Evolutionary conservation across 2,888 invertebrate genomes (phyloP).

Genomic region (Miltochrista miniata): DNA sequence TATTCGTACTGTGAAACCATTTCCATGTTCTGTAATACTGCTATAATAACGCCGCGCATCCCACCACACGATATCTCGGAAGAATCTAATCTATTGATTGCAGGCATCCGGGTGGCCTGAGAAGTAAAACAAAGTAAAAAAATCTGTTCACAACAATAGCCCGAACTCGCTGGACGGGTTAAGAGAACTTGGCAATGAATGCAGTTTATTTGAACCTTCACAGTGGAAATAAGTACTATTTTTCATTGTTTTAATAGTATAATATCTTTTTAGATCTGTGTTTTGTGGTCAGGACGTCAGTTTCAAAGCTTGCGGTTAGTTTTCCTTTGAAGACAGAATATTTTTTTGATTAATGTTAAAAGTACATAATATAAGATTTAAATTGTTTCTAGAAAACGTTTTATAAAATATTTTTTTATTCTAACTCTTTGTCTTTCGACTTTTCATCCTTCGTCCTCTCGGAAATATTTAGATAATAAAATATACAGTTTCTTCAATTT

Average conservation of each 20-base stretch:
- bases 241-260: constrained; percentile 8
- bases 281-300: constrained; percentile 32
- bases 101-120: constrained; percentile 53
- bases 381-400: constrained; percentile 12
- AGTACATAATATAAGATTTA: constrained; percentile 13
- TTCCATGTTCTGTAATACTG: constrained; percentile 28
- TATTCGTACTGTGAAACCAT: constrained; percentile 29
- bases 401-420: not conserved
- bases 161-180: constrained; percentile 38
- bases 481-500: too few relatives aligned
- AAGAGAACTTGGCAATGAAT: constrained; percentile 16
- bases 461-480: too few relatives aligned
- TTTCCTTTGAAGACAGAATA: constrained; percentile 25
- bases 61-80: constrained; percentile 33
- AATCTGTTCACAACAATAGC: constrained; percentile 40
- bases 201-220: constrained; percentile 14
- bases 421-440: not conserved
- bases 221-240: constrained; percentile 9
- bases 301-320: constrained; percentile 30
- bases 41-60: constrained; percentile 23
- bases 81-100: constrained; percentile 47
- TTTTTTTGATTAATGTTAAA: constrained; percentile 29
- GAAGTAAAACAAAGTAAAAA: constrained; percentile 42
- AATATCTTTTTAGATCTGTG: constrained; percentile 21
- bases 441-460: too few relatives aligned